Percentiles rank a stretch among this genome's conserved stretches.
Conservation (phyloP, 1,140 invertebrate genomes). For the Phymorhynchus buccinoides region DNA sequence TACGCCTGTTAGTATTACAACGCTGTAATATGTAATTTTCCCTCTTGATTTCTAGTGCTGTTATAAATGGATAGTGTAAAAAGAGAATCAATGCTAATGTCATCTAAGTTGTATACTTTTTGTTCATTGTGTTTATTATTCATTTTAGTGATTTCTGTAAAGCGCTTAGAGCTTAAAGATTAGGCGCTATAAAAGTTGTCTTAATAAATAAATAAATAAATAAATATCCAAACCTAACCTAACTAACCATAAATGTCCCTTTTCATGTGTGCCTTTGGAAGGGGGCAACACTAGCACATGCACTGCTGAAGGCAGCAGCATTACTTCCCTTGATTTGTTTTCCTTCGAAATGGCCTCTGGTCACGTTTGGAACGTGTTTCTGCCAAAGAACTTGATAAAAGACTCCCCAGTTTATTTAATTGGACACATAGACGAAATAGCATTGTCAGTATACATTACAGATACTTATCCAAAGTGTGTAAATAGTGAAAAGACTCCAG, state of each 20-base stretch:
- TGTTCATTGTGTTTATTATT: neutral
- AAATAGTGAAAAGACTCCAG: neutral
- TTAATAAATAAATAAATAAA: too few relatives aligned
- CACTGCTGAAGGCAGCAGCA: neutral
- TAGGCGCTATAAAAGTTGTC: too few relatives aligned
- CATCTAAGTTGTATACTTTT: too few relatives aligned
- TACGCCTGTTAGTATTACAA: too few relatives aligned
- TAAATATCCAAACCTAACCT: too few relatives aligned
- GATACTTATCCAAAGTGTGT: neutral
- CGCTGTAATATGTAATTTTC: too few relatives aligned
- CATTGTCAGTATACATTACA: neutral
- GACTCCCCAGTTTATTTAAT: neutral
- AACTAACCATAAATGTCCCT: neutral
- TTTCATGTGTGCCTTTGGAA: neutral
- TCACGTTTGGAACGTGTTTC: neutral
- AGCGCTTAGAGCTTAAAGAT: too few relatives aligned
- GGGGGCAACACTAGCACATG: neutral
- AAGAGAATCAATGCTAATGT: too few relatives aligned
- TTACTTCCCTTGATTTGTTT: constrained; percentile 1
- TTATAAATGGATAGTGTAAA: too few relatives aligned
- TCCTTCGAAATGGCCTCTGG: neutral
- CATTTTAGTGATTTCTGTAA: neutral
- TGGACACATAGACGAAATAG: constrained; percentile 1
- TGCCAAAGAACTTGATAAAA: neutral
- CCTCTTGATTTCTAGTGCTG: too few relatives aligned